Percentiles rank a stretch among this genome's conserved stretches.
These are phyloP conservation scores for Geotrypetes seraphini DNA, from an alignment of 2,797 vertebrate species.

Conservation along the genomic window DNA sequence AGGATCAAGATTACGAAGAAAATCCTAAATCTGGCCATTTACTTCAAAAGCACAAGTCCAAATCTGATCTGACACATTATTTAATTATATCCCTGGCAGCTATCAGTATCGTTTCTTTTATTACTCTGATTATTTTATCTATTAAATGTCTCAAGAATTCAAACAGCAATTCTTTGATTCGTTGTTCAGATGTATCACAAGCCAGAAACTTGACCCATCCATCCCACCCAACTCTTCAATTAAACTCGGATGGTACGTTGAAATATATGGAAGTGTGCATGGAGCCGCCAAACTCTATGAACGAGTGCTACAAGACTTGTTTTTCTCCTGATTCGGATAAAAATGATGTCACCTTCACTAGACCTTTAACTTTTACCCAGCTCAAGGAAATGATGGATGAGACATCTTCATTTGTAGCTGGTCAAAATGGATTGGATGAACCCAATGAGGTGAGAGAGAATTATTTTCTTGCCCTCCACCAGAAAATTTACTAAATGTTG, in stretches of 20 bases:
- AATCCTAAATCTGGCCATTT: slow-evolving; percentile 54
- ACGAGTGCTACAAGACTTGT: slow-evolving; percentile 80
- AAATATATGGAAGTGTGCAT: slow-evolving; percentile 73
- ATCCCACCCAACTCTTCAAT: slow-evolving; percentile 70
- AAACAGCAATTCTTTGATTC: slow-evolving; percentile 45
- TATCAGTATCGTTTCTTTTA: slow-evolving; percentile 72
- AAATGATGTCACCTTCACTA: slow-evolving; percentile 73
- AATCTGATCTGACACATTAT: slow-evolving; percentile 78
- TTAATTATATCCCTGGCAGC: slow-evolving; percentile 85
- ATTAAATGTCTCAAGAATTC: slow-evolving; percentile 66
- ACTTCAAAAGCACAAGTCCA: slow-evolving; percentile 44
- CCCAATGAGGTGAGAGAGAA: slow-evolving; percentile 64
- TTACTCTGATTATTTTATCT: slow-evolving; percentile 72
- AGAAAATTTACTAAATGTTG: too few relatives aligned
- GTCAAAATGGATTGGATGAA: slow-evolving; percentile 41
- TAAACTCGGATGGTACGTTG: slow-evolving; percentile 69
- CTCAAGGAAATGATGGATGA: slow-evolving; percentile 45
- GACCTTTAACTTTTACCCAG: slow-evolving; percentile 48
- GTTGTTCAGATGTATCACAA: slow-evolving; percentile 44
- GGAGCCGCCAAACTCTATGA: slow-evolving; percentile 59
- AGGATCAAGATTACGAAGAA: slow-evolving; percentile 57
- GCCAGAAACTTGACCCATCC: slow-evolving; percentile 70
- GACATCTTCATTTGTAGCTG: slow-evolving; percentile 31
- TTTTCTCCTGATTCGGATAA: slow-evolving; percentile 82
- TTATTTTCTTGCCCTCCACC: too few relatives aligned